phyloP scores from a whole-genome alignment of 2,888 invertebrate species.

The Anaspis maculata region DNA sequence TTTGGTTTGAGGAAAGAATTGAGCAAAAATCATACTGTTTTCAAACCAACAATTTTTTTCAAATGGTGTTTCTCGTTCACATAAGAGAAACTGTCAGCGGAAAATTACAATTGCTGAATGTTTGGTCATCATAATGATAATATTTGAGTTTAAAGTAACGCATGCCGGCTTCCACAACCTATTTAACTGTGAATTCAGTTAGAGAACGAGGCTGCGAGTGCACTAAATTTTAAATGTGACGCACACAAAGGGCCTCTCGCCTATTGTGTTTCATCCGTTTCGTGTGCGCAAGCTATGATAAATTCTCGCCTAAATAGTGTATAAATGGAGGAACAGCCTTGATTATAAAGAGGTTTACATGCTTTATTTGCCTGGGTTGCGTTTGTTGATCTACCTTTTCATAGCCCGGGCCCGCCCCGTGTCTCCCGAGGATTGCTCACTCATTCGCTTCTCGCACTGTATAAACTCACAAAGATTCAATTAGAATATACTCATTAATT shows the following conservation, averaged over 20 bases:
- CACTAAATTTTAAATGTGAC: conserved; percentile 27
- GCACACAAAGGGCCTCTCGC: conserved; percentile 24
- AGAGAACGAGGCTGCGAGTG: conserved; percentile 9
- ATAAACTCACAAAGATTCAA: conserved; percentile 16
- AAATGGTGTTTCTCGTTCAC: too few relatives aligned
- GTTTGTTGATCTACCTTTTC: conserved; percentile 22
- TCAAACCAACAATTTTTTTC: too few relatives aligned
- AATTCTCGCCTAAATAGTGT: conserved; percentile 22
- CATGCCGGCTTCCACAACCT: too few relatives aligned
- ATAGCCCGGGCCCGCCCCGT: conserved; percentile 5
- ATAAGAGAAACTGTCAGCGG: too few relatives aligned
- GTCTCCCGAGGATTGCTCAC: conserved; percentile 13
- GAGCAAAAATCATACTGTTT: too few relatives aligned
- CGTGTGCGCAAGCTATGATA: conserved; percentile 24
- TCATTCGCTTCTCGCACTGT: conserved; percentile 8
- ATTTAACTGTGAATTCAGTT: conserved; percentile 11
- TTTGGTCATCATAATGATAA: too few relatives aligned
- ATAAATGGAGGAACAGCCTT: conserved; percentile 23
- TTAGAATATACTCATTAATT: conserved; percentile 18
- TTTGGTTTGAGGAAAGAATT: too few relatives aligned
- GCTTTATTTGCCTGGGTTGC: conserved; percentile 20
- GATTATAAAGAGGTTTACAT: conserved; percentile 23
- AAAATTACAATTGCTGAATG: too few relatives aligned
- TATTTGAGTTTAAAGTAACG: conserved; percentile 13
- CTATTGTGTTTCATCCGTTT: conserved; percentile 27